phyloP scores from a whole-genome alignment of 1,140 invertebrate species.

The Heliconius melpomene region DNA sequence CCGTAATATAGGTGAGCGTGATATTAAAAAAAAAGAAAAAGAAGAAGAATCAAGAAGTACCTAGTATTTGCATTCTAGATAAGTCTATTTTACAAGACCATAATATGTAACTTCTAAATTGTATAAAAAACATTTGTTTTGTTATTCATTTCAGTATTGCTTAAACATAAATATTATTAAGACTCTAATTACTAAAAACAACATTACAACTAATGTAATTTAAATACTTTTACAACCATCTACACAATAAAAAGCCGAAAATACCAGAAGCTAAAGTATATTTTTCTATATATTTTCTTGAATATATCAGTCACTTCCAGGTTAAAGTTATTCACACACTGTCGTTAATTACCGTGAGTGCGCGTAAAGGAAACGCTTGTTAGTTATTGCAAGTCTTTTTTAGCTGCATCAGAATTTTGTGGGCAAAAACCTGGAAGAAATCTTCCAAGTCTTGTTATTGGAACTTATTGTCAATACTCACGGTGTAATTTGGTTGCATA shows the following conservation, averaged over 20 bases:
- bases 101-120: no score
- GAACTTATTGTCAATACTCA: not conserved
- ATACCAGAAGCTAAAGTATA: not conserved
- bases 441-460: not conserved
- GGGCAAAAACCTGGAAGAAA: not conserved
- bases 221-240: not conserved
- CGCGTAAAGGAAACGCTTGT: not conserved
- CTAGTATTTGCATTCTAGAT: no score
- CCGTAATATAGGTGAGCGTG: no score
- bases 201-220: not conserved
- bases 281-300: not conserved
- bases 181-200: not conserved
- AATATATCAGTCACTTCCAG: constrained; percentile 8
- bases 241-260: not conserved
- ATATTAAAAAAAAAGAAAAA: no score
- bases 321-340: constrained; percentile 21
- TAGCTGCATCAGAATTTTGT: not conserved
- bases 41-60: no score
- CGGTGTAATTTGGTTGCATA: not conserved
- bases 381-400: not conserved
- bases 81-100: no score
- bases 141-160: not conserved
- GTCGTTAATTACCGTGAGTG: constrained; percentile 24
- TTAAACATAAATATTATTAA: not conserved
- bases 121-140: not conserved